Percentiles rank a stretch among this genome's conserved stretches.
Evolutionary conservation across 2,113 vertebrate species (phyloP).

Genomic region (Mastomys natalensis): DNA sequence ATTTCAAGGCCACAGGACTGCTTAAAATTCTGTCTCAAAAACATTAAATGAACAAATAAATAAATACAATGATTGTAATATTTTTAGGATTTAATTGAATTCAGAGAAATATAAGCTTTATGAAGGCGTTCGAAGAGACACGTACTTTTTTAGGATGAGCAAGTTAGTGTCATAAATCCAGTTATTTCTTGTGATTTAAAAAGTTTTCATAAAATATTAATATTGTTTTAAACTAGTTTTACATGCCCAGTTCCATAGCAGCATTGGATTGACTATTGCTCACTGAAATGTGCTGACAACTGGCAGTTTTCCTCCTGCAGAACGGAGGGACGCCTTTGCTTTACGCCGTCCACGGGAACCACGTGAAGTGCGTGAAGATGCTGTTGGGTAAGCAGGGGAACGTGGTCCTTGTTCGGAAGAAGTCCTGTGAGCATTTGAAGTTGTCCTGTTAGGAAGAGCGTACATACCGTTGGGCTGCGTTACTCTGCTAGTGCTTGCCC

Average conservation of each 20-base stretch:
- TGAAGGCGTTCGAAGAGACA: conserved; percentile 15
- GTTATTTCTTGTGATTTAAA: conserved; percentile 43
- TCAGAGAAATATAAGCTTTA: conserved; percentile 21
- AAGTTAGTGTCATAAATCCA: conserved; percentile 35
- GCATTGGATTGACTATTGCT: not conserved
- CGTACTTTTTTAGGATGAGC: not conserved
- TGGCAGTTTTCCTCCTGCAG: conserved; percentile 85
- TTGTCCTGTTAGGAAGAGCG: not conserved
- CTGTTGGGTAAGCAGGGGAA: conserved; percentile 91
- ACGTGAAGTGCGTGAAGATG: conserved; percentile 97
- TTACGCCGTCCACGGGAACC: conserved; percentile 98
- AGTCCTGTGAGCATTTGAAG: not conserved
- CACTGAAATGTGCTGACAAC: not conserved
- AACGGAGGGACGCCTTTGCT: conserved; percentile 97
- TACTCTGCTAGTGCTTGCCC: not conserved
- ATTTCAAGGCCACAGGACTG: not conserved
- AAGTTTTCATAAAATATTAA: conserved; percentile 23
- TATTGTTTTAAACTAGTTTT: conserved; percentile 37
- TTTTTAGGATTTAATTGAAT: conserved; percentile 21
- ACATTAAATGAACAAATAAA: not conserved
- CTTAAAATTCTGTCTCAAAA: not conserved
- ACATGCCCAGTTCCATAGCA: not conserved
- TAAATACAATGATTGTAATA: not conserved
- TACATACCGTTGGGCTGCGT: not conserved
- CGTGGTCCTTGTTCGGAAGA: conserved; percentile 40